Conservation (phyloP, 2,113 vertebrate genomes). For the Gambusia affinis region DNA sequence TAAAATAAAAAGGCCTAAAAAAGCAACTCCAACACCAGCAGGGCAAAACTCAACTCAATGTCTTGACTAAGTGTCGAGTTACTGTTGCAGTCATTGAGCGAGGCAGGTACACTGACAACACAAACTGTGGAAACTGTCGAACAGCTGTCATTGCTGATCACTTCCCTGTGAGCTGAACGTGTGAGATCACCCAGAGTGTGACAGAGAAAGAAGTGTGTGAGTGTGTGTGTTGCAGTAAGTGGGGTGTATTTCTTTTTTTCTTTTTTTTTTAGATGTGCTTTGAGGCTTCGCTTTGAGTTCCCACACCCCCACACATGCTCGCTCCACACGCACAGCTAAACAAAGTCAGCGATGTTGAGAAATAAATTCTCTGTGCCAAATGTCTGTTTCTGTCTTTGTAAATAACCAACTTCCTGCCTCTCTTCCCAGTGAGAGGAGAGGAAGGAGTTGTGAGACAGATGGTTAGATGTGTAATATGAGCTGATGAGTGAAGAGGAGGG, state of each 20-base stretch:
- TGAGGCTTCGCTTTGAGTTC: conserved; percentile 65
- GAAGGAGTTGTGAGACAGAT: conserved; percentile 44
- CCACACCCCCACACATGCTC: conserved; percentile 65
- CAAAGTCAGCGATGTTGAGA: conserved; percentile 56
- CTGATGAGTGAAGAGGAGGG: neutral
- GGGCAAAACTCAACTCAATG: neutral
- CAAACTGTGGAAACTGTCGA: conserved; percentile 53
- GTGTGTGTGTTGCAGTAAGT: conserved; percentile 36
- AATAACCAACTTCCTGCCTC: conserved; percentile 59
- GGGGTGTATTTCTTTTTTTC: conserved; percentile 17
- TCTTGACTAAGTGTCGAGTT: neutral
- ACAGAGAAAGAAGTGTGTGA: conserved; percentile 43
- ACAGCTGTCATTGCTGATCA: conserved; percentile 63
- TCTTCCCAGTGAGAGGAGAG: conserved; percentile 41
- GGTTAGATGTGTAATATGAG: conserved; percentile 15
- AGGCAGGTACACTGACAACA: conserved; percentile 51
- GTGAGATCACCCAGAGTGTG: conserved; percentile 52
- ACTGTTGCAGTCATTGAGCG: conserved; percentile 3
- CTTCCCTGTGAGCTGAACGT: conserved; percentile 52
- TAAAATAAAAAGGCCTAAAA: neutral
- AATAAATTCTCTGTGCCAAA: conserved; percentile 45
- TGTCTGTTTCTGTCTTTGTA: conserved; percentile 47
- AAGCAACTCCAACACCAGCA: neutral
- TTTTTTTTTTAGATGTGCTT: conserved; percentile 65
- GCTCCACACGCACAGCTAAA: conserved; percentile 34